phyloP scores from a whole-genome alignment of 2,888 invertebrate species.

The Eristalinus aeneus region DNA sequence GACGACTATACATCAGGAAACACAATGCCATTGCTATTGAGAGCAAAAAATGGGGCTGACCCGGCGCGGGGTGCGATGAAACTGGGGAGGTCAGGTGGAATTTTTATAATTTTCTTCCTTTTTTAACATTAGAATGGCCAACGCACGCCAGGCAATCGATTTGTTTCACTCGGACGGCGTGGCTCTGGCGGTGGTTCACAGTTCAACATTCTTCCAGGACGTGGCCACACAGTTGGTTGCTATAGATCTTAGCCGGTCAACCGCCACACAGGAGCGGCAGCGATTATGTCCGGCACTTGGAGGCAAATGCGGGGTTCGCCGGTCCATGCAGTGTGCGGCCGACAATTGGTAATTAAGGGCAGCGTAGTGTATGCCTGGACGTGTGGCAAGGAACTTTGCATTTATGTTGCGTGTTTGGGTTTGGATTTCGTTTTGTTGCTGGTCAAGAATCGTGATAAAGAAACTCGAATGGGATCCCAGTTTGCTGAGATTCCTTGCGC shows the following conservation, averaged over 20 bases:
- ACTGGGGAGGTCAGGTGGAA: constrained; percentile 63
- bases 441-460: constrained; percentile 29
- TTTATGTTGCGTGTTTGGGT: constrained; percentile 59
- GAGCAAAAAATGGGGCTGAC: constrained; percentile 67
- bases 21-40: constrained; percentile 69
- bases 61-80: constrained; percentile 29
- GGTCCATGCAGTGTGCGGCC: constrained; percentile 29
- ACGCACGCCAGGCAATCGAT: constrained; percentile 76
- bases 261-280: constrained; percentile 12
- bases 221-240: constrained; percentile 34
- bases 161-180: constrained; percentile 39
- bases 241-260: constrained; percentile 52
- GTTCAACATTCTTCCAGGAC: constrained; percentile 48
- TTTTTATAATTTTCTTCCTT: constrained; percentile 31
- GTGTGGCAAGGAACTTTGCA: constrained; percentile 17
- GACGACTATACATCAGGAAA: constrained; percentile 63
- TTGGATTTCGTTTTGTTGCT: constrained; percentile 15
- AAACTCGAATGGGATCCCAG: constrained; percentile 5
- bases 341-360: constrained; percentile 63
- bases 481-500: constrained; percentile 14
- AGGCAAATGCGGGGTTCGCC: neutral
- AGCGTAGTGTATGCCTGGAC: constrained; percentile 4
- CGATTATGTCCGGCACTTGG: constrained; percentile 10
- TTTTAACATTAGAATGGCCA: constrained; percentile 73
- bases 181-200: constrained; percentile 3